Base-by-base conservation (phyloP, 30 jellyfish, hydroid and myxozoan species). In the Catostylus mosaicus region DNA sequence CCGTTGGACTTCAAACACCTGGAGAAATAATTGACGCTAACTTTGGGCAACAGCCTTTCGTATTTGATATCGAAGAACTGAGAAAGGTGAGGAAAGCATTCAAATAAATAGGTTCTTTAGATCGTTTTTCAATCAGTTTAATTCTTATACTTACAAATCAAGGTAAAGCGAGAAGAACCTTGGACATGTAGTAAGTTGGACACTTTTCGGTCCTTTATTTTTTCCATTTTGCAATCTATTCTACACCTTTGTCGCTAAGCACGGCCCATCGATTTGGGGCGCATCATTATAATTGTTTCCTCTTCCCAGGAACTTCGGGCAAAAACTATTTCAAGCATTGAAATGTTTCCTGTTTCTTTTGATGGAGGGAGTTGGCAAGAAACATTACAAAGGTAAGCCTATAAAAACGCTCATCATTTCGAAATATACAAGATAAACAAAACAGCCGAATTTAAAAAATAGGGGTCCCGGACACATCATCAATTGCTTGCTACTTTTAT, bases 351-450 rank as follows among this genome's bases (percentile, higher is more conserved):
- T 10, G 96, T 92, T 34, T 67, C 96, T 18, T 0, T 88, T 24
- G 96, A 86, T 66, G 98, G 88, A 14, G 98, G 96, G n/a, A 73
- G 83, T 37, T 92, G 98, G 98, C 98, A 92, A 37, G 86, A 89
- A 64, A 83, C 94, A 2, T 60, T 92, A 3, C 98, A 92, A 67
- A 84, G 91, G 98, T 92, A 50, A 36, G 83, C 14, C 32, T n/a
- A n/a, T n/a, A n/a, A n/a, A n/a, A n/a, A n/a, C n/a, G n/a, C n/a
- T n/a, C n/a, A n/a, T n/a, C 9, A n/a, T 38, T 18, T 43, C 31
- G 4, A n/a, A n/a, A n/a, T n/a, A n/a, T n/a, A n/a, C n/a, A n/a
- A n/a, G n/a, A n/a, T n/a, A n/a, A n/a, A n/a, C 29, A 8, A 1
- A 73, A 12, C n/a, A n/a, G n/a, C n/a, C n/a, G n/a, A n/a, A n/a